Evolutionary conservation across 2,888 invertebrate species (phyloP).

Genomic region (Microdon myrmicae): DNA sequence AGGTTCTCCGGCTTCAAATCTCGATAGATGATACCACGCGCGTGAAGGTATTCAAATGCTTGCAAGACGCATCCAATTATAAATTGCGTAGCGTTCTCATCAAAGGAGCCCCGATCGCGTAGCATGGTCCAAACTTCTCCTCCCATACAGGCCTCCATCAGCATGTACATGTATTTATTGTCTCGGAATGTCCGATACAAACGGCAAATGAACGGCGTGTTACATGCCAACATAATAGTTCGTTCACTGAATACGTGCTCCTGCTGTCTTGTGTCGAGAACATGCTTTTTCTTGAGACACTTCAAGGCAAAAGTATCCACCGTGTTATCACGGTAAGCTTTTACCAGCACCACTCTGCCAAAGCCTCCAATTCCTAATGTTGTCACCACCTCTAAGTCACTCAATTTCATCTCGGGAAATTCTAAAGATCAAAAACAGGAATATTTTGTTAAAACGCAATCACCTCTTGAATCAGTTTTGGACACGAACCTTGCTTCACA

Average conservation of each 20-base stretch:
- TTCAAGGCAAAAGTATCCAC: constrained; percentile 81
- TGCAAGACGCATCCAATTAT: constrained; percentile 93
- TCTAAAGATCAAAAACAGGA: constrained; percentile 65
- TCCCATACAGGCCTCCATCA: constrained; percentile 93
- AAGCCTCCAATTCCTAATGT: constrained; percentile 95
- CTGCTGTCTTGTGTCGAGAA: constrained; percentile 89
- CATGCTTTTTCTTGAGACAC: constrained; percentile 88
- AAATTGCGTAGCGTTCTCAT: constrained; percentile 85
- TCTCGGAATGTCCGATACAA: constrained; percentile 91
- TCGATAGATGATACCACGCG: constrained; percentile 83
- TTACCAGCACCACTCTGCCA: constrained; percentile 85
- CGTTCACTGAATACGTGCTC: constrained; percentile 91
- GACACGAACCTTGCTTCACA: constrained; percentile 59
- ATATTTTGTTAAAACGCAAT: background rate
- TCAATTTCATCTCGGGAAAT: constrained; percentile 76
- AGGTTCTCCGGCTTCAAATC: constrained; percentile 96
- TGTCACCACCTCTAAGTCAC: constrained; percentile 82
- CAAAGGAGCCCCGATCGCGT: constrained; percentile 84
- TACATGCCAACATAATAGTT: constrained; percentile 80
- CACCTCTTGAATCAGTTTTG: background rate
- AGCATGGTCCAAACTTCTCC: constrained; percentile 95
- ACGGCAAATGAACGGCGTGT: constrained; percentile 70
- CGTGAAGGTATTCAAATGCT: constrained; percentile 90
- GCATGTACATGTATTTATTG: constrained; percentile 90
- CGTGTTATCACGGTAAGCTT: constrained; percentile 69